phyloP scores from a whole-genome alignment of 2,113 vertebrate genomes.

The Coptodon bakossiorum region DNA sequence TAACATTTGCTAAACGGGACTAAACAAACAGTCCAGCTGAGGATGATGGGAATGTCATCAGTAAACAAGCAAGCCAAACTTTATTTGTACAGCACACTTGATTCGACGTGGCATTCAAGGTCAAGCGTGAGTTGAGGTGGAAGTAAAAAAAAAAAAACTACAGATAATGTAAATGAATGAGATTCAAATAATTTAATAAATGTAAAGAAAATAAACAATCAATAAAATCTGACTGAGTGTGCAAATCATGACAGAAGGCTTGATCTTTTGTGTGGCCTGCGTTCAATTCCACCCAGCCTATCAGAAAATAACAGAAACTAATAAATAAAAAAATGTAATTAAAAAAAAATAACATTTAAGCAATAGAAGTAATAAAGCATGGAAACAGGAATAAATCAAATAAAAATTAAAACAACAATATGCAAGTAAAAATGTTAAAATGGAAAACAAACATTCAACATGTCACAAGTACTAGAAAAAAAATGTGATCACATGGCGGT shows the following conservation, averaged over 20 bases:
- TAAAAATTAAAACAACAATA: neutral
- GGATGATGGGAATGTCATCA: neutral
- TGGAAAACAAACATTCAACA: neutral
- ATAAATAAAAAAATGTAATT: neutral
- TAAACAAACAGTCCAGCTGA: neutral
- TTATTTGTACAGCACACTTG: neutral
- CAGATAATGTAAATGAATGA: neutral
- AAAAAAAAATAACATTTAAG: neutral
- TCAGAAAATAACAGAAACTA: neutral
- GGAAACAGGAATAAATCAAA: neutral
- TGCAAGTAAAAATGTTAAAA: neutral
- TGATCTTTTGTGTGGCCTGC: neutral
- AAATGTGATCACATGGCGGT: neutral
- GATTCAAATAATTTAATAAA: neutral
- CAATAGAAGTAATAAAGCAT: neutral
- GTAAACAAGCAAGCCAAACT: neutral
- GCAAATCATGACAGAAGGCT: neutral
- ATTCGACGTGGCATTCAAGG: fast-evolving
- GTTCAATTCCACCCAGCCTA: neutral
- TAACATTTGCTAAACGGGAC: neutral
- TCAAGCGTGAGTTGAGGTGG: neutral
- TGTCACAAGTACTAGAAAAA: neutral
- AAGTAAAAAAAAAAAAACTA: neutral
- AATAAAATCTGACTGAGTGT: neutral
- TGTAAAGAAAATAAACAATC: neutral